These are phyloP conservation scores for Cerastoderma edule DNA, from an alignment of 2,888 invertebrate genomes.

Conservation along the genomic window DNA sequence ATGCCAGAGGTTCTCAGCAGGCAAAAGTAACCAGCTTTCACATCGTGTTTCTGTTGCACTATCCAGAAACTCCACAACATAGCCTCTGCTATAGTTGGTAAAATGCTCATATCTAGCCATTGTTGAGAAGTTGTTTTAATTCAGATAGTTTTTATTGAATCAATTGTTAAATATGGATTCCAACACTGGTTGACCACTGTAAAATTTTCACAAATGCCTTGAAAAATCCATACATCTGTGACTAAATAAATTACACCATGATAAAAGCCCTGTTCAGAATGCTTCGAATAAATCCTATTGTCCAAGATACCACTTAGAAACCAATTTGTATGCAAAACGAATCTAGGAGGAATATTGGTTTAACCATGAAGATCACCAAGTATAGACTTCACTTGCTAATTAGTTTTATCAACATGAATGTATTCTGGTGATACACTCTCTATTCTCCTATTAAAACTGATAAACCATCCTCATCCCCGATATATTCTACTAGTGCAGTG, in stretches of 20 bases:
- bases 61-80: slow-evolving; percentile 74
- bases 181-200: too few species aligned
- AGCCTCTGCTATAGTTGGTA: slow-evolving; percentile 66
- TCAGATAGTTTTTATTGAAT: too few species aligned
- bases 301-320: slow-evolving; percentile 10
- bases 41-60: slow-evolving; percentile 57
- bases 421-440: not conserved
- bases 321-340: slow-evolving; percentile 14
- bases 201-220: too few species aligned
- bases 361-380: not conserved
- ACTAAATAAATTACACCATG: slow-evolving; percentile 14
- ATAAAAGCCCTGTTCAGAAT: not conserved
- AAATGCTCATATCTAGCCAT: slow-evolving; percentile 27
- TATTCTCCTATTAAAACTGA: not conserved
- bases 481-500: not conserved
- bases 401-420: slow-evolving; percentile 6
- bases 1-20: slow-evolving; percentile 81
- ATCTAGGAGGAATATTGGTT: slow-evolving; percentile 12
- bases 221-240: not conserved
- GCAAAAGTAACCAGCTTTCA: slow-evolving; percentile 76
- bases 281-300: slow-evolving; percentile 8
- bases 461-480: too few species aligned
- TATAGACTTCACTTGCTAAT: slow-evolving; percentile 13
- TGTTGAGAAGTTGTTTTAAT: too few species aligned
- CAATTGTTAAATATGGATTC: too few species aligned